Evolutionary conservation across 2,113 vertebrate genomes (phyloP).

Genomic region (Thalassoma bifasciatum): DNA sequence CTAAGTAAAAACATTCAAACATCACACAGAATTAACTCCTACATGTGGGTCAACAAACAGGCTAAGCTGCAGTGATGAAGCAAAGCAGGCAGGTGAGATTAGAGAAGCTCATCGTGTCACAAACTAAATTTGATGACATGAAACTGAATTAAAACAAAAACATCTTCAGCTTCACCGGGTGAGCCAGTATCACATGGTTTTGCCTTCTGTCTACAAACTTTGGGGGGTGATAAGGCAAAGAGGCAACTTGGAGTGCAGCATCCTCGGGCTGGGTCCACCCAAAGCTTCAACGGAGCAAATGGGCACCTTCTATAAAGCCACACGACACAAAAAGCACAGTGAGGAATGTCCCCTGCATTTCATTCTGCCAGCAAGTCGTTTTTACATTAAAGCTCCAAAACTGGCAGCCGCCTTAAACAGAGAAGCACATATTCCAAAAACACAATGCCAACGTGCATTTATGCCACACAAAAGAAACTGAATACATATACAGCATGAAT

Average conservation of each 20-base stretch:
- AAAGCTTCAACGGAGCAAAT: conserved; percentile 72
- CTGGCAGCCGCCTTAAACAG: conserved; percentile 43
- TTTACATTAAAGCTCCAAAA: conserved; percentile 64
- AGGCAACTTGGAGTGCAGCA: conserved; percentile 43
- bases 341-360: conserved; percentile 77
- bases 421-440: conserved; percentile 5
- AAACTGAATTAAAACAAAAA: conserved; percentile 47
- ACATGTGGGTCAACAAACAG: conserved; percentile 46
- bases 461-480: conserved; percentile 9
- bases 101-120: conserved; percentile 4
- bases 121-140: conserved; percentile 26
- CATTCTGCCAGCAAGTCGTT: conserved; percentile 56
- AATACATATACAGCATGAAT: conserved; percentile 21
- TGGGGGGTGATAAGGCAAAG: conserved; percentile 32
- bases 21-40: conserved; percentile 36
- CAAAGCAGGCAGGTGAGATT: conserved; percentile 22
- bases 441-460: conserved; percentile 24
- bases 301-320: conserved; percentile 82
- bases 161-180: conserved; percentile 36
- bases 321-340: conserved; percentile 80
- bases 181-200: conserved; percentile 33
- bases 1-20: conserved; percentile 45
- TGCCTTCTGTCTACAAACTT: conserved; percentile 22
- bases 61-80: conserved; percentile 28
- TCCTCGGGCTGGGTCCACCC: conserved; percentile 75